Percentiles rank a stretch among this genome's conserved stretches.
Evolutionary conservation across 1,140 invertebrate genomes (phyloP).

Genomic region (Zaprionus vittiger): DNA sequence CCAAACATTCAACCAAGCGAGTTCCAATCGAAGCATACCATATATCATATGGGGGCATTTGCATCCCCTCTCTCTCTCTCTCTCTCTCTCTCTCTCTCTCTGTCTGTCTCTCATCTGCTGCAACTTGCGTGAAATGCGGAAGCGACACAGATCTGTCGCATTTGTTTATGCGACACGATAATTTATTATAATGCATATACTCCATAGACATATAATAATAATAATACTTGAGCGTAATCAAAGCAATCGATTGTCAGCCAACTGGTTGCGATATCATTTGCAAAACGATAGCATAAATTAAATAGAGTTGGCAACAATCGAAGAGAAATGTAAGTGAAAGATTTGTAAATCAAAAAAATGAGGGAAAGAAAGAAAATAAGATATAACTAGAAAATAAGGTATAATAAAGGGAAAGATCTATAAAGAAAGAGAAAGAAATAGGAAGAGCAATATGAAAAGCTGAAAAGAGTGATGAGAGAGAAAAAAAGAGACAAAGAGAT

Average conservation of each 20-base stretch:
- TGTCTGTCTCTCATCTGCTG: neutral
- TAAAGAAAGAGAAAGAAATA: no score
- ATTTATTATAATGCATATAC: neutral
- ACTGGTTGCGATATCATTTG: constrained; percentile 15
- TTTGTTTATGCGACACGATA: constrained; percentile 7
- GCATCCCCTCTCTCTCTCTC: neutral
- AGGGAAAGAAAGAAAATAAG: neutral
- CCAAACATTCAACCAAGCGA: constrained; percentile 35
- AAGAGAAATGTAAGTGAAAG: neutral
- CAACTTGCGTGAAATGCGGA: constrained; percentile 19
- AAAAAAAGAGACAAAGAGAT: no score
- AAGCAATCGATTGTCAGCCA: constrained; percentile 3
- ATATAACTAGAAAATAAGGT: neutral
- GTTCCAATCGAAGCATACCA: constrained; percentile 11
- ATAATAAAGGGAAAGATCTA: no score
- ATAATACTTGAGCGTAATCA: neutral
- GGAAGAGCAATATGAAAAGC: no score
- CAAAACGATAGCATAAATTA: neutral
- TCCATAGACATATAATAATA: neutral
- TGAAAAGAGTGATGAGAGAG: no score
- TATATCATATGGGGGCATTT: constrained; percentile 8
- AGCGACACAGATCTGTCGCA: constrained; percentile 15
- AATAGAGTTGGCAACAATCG: neutral
- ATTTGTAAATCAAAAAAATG: neutral
- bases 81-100: neutral